Conservation (phyloP, 2,797 vertebrate species). For the Danio choprae region DNA sequence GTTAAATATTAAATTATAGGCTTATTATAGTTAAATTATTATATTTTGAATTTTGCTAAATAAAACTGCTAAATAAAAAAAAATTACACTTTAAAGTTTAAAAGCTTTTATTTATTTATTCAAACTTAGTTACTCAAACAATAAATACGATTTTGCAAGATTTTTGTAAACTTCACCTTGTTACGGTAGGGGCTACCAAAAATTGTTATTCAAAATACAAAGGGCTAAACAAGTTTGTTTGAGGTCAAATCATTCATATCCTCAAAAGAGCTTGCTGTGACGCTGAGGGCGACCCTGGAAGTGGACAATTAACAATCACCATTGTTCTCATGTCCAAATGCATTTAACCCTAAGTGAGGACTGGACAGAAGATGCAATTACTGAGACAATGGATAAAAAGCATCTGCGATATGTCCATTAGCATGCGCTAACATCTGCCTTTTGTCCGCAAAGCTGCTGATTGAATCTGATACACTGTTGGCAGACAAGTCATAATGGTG, state of each 20-base stretch:
- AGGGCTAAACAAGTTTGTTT: not conserved
- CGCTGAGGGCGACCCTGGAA: not conserved
- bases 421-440: not conserved
- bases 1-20: too few species aligned
- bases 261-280: not conserved
- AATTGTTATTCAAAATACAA: not conserved
- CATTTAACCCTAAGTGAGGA: constrained; percentile 1
- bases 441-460: constrained; percentile 7
- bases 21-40: too few species aligned
- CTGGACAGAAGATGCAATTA: not conserved
- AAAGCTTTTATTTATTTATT: not conserved
- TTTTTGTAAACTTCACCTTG: not conserved
- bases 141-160: not conserved
- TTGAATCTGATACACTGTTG: not conserved
- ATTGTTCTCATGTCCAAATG: not conserved
- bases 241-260: not conserved
- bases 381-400: constrained; percentile 1
- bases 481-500: not conserved
- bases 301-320: not conserved
- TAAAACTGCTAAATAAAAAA: too few species aligned
- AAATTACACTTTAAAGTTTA: too few species aligned
- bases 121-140: too few species aligned
- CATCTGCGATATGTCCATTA: constrained; percentile 20
- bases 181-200: not conserved
- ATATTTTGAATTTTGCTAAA: too few species aligned